Evolutionary conservation across 2,888 invertebrate species (phyloP).

Genomic region (Limenitis camilla): DNA sequence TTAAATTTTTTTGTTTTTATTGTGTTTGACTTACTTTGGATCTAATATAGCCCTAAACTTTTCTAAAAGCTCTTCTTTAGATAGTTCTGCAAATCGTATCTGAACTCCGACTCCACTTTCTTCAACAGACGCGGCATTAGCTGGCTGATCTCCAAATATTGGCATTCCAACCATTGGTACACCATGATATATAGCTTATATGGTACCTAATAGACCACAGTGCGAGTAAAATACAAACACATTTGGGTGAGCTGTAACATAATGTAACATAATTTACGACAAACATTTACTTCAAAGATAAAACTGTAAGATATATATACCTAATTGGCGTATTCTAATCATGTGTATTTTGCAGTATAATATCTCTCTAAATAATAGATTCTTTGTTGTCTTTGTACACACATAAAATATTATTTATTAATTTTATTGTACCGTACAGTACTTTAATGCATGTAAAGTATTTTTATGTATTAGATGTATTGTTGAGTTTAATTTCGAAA

Average conservation of each 20-base stretch:
- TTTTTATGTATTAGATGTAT: no score
- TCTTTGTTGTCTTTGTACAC: no score
- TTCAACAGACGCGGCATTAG: conserved; percentile 69
- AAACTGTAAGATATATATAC: no score
- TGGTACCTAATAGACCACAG: conserved; percentile 72
- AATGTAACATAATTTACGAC: neutral
- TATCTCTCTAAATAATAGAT: no score
- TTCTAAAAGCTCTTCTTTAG: conserved; percentile 58
- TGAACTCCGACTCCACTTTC: conserved; percentile 68
- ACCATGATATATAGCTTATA: conserved; percentile 73
- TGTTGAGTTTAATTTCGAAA: no score
- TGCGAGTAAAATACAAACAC: conserved; percentile 73
- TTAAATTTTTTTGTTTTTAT: no score
- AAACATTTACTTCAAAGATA: no score
- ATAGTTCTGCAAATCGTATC: conserved; percentile 57
- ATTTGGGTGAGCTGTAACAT: conserved; percentile 62
- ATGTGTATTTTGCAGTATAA: no score
- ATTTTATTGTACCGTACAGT: no score
- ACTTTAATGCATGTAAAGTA: no score
- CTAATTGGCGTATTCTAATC: no score
- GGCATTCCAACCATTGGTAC: conserved; percentile 76
- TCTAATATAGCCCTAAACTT: conserved; percentile 65
- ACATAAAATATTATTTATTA: no score
- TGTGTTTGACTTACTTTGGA: conserved; percentile 68
- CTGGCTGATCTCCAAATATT: conserved; percentile 74